A percentile compares a stretch with the other conserved stretches of the same genome.
Evolutionary conservation across 1,140 invertebrate species (phyloP).

Genomic region (Drosophila kurseongensis): DNA sequence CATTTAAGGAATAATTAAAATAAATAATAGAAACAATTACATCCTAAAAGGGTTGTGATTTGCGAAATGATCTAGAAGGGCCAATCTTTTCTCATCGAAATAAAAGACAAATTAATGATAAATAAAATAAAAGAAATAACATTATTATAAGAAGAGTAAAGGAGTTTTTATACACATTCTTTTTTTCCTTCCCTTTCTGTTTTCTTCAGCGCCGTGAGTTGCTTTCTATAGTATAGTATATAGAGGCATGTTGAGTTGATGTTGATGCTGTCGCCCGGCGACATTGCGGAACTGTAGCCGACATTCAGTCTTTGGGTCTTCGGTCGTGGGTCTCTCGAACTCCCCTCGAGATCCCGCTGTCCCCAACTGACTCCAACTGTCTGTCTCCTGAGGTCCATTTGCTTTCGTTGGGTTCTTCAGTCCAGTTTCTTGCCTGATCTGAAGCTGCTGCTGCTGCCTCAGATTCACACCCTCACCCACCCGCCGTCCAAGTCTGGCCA

Average conservation of each 20-base stretch:
- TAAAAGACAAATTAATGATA: conserved; percentile 2
- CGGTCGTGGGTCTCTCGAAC: conserved; percentile 47
- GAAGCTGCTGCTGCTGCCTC: conserved; percentile 15
- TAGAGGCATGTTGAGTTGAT: conserved; percentile 49
- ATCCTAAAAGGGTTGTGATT: background rate
- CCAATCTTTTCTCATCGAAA: too few relatives aligned
- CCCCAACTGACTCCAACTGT: background rate
- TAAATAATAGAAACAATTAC: too few relatives aligned
- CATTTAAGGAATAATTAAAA: too few relatives aligned
- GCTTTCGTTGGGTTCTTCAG: conserved; percentile 47
- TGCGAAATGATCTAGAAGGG: too few relatives aligned
- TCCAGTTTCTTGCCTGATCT: conserved; percentile 39
- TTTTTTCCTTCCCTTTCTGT: conserved; percentile 83
- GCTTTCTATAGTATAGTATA: conserved; percentile 42
- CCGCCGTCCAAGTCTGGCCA: conserved; percentile 39
- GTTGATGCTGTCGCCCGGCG: conserved; percentile 74
- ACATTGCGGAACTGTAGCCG: conserved; percentile 80
- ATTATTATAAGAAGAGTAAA: conserved; percentile 39
- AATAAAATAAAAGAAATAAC: conserved; percentile 25
- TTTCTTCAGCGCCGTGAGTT: conserved; percentile 21
- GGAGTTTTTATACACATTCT: conserved; percentile 14
- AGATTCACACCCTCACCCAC: conserved; percentile 38
- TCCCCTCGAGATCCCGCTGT: conserved; percentile 5
- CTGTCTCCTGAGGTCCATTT: conserved; percentile 30
- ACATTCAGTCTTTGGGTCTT: conserved; percentile 60